These are phyloP conservation scores for Drosophila longiperda DNA, from an alignment of 2,888 invertebrate genomes.

Conservation along the genomic window DNA sequence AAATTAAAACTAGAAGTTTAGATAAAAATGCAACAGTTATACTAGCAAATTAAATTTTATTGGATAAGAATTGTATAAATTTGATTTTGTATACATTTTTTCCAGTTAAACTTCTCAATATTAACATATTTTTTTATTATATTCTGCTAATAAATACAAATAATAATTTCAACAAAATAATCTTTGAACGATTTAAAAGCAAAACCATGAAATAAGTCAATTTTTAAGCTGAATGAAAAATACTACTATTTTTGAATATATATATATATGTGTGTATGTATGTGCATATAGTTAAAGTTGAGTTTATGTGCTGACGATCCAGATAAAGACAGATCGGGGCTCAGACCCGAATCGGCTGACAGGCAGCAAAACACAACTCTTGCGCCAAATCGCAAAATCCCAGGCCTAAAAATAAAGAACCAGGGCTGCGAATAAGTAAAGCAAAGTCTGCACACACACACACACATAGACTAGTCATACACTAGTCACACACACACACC, in stretches of 20 bases:
- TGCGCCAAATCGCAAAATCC: constrained; percentile 70
- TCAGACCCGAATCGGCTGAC: constrained; percentile 62
- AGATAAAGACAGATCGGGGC: constrained; percentile 75
- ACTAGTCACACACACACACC: constrained; percentile 16
- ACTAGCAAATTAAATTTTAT: not conserved
- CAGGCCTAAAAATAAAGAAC: constrained; percentile 55
- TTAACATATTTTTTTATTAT: not conserved
- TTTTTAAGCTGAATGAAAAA: not conserved
- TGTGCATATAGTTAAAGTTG: constrained; percentile 16
- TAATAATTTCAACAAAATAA: not conserved
- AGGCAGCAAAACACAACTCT: constrained; percentile 63
- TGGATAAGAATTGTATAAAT: not conserved
- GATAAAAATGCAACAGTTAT: no score
- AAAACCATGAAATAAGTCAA: not conserved
- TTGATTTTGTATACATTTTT: not conserved
- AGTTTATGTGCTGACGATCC: constrained; percentile 53
- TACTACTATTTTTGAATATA: not conserved
- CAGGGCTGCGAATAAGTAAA: constrained; percentile 61
- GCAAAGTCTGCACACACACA: constrained; percentile 50
- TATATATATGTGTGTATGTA: not conserved
- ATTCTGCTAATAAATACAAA: not conserved
- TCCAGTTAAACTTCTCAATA: not conserved
- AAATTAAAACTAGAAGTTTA: no score
- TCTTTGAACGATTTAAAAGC: not conserved
- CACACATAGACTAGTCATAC: constrained; percentile 2